A percentile compares a stretch with the other conserved stretches of the same genome.
Conservation (phyloP, 2,888 invertebrate species). For the Colletes collaris region DNA sequence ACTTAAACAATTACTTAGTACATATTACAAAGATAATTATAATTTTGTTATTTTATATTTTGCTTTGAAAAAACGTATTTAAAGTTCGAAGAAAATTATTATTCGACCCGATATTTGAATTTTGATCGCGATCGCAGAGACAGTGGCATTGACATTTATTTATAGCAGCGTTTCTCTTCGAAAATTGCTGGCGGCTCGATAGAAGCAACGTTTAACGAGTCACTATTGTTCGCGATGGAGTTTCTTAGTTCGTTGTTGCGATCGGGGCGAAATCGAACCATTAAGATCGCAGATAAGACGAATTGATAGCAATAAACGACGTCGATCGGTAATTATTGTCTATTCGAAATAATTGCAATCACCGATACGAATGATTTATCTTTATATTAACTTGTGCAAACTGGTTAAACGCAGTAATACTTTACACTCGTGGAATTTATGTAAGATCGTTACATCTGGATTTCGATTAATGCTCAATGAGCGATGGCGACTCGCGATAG, state of each 20-base stretch:
- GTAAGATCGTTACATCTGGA: slow-evolving; percentile 6
- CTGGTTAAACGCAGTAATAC: slow-evolving; percentile 20
- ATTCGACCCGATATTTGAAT: neutral
- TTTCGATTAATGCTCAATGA: slow-evolving; percentile 8
- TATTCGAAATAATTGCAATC: slow-evolving; percentile 41
- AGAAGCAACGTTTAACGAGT: slow-evolving; percentile 13
- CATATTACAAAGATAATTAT: too few species aligned
- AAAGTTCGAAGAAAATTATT: neutral
- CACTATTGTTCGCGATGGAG: slow-evolving; percentile 21
- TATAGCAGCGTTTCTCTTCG: neutral
- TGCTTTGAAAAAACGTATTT: neutral
- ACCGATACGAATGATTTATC: slow-evolving; percentile 27
- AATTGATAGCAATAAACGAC: slow-evolving; percentile 29
- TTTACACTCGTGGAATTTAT: slow-evolving; percentile 11
- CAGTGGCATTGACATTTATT: neutral
- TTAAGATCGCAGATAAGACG: slow-evolving; percentile 41
- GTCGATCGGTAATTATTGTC: slow-evolving; percentile 39
- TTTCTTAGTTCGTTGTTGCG: slow-evolving; percentile 27
- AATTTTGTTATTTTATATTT: neutral
- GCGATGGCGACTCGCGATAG: neutral
- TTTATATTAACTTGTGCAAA: slow-evolving; percentile 33
- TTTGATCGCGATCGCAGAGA: neutral
- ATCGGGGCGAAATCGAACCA: slow-evolving; percentile 5
- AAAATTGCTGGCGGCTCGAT: slow-evolving; percentile 2
- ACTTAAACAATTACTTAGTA: too few species aligned